Base-by-base conservation (phyloP, 2,113 vertebrate species). In the Nerophis ophidion region DNA sequence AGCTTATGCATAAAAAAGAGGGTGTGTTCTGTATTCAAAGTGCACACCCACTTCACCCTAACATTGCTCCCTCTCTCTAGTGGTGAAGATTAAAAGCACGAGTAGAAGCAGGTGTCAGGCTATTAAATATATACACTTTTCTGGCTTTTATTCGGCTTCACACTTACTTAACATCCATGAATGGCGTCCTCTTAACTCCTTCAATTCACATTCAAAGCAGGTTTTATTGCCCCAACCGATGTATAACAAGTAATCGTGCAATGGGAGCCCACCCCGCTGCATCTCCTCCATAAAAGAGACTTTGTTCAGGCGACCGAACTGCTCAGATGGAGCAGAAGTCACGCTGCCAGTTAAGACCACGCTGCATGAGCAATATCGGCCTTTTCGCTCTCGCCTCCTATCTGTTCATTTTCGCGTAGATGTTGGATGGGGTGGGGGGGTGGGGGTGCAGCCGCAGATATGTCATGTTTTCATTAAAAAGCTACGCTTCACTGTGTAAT, bases 401-500 rank as follows among this genome's bases (percentile, higher is more conserved):
- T 33, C 14, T 61, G 55, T 42, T 77, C 59, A 45, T 74, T 74
- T 77, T 75, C 57, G 54, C 51, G 60, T 64, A 66, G 57, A 47
- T 7, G 70, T 13, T 7, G 52, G 38, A 44, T 3, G 61, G 59
- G 68, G 40, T 70, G 64, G 74, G 63, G 75, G 75, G 60, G 61
- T 63, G 74, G 63, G 75, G 75, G 60, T 60, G 76, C 54, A 72
- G 68, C 66, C 3, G 36, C 61, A 10, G 73, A 79, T 75, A 73
- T 79, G 83, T 87, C 83, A 83, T 86, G 78, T 85, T 87, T 88
- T 90, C 88, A 89, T 90, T 90, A 90, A 89, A 91, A 90, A 89
- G 84, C 83, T 82, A 90, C 87, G 88, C 88, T 90, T 85, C 80
- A 78, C 79, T 86, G 84, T 91, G 87, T 88, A 85, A 84, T 88